Evolutionary conservation across 2,888 invertebrate species (phyloP), one percentile per base, ranked within the genome.

Genomic region (Lapara coniferarum): DNA sequence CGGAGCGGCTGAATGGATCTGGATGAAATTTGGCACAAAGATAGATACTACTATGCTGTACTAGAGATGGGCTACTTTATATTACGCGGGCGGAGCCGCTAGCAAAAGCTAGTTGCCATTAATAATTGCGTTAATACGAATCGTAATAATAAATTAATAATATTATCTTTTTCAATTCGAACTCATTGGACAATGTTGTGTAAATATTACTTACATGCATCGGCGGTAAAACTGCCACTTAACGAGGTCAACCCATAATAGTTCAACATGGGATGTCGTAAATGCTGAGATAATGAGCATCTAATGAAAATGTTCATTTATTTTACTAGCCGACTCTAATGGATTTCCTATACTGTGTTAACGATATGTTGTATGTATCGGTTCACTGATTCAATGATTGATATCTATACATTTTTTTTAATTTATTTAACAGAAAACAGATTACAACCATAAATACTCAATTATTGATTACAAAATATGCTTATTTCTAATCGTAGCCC

Each of bases 301-400:
- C 63, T 63, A 63, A 63, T 63, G 63, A 63, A 63, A 46, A 49
- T 19, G 19, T 63, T 49, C 13, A 46, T 49, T 63, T 63, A 63
- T 63, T 59, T 16, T 19, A 63, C 46, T 46, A 63, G 19, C 63
- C 51, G 51, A n/a, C 16, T 16, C 46, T 59, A 59, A 59, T 59
- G 44, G 59, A 59, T 59, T 59, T 59, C 46, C 55, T 55, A 59
- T 46, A 59, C n/a, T 59, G 12, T 46, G 16, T 55, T 55, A 55
- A 46, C 44, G 44, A n/a, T 46, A 58, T 16, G 16, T 44, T 2
- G 59, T 16, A 46, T 16, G 12, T 46, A 59, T 10, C 46, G 0
- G 10, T 10, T 44, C 5, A 59, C 44, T 8, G 2, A 30, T n/a
- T n/a, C 13, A n/a, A 16, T 19, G 16, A 55, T 55, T 8, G 37